These are phyloP conservation scores for Apoda limacodes DNA, from an alignment of 2,888 invertebrate genomes.

Conservation along the genomic window DNA sequence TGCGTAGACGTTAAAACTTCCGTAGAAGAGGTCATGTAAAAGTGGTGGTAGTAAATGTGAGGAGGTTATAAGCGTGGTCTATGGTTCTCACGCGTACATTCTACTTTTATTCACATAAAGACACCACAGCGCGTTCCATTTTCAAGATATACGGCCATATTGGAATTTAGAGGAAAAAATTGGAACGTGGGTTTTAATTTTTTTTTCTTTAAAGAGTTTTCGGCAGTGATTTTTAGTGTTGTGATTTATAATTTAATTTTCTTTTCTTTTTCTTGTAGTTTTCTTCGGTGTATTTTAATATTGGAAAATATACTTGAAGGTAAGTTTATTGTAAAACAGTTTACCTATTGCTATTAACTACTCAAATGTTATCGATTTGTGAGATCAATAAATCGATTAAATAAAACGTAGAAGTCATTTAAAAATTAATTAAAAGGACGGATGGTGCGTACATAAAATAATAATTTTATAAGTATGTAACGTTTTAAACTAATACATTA, in stretches of 20 bases:
- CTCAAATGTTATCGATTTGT: too few species aligned
- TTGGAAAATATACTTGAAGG: too few species aligned
- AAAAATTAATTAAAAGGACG: too few species aligned
- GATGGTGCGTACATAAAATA: too few species aligned
- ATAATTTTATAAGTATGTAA: too few species aligned
- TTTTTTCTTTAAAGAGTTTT: slow-evolving; percentile 12
- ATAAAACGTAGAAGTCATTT: too few species aligned
- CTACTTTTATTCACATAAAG: slow-evolving; percentile 21
- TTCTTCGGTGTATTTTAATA: too few species aligned
- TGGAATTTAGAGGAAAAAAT: background rate
- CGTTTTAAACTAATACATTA: too few species aligned
- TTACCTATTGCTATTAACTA: too few species aligned
- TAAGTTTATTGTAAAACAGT: too few species aligned
- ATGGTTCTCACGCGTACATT: slow-evolving; percentile 43
- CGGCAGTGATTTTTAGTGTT: background rate
- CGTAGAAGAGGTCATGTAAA: slow-evolving; percentile 23
- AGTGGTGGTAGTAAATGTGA: slow-evolving; percentile 29
- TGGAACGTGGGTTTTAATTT: slow-evolving; percentile 4
- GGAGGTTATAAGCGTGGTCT: slow-evolving; percentile 45
- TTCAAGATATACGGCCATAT: too few species aligned
- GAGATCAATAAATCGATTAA: too few species aligned
- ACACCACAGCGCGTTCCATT: slow-evolving; percentile 23
- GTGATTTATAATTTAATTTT: background rate
- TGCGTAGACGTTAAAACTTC: slow-evolving; percentile 15
- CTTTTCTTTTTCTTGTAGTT: background rate